These are phyloP conservation scores for Yponomeuta sedellus DNA, from an alignment of 2,888 invertebrate genomes.

Conservation along the genomic window DNA sequence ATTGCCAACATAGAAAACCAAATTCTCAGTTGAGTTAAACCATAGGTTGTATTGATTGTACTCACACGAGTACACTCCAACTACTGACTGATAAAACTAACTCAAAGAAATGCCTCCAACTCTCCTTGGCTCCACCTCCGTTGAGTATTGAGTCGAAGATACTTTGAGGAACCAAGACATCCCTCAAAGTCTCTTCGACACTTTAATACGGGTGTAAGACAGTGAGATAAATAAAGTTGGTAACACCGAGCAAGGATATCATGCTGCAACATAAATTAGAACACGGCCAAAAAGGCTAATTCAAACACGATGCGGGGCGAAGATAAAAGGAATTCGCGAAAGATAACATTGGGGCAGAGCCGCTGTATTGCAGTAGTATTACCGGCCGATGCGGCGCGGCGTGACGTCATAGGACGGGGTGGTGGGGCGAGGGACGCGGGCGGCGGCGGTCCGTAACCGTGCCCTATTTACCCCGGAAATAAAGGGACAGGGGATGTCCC, in stretches of 20 bases:
- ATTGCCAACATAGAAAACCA: too few species aligned
- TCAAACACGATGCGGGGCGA: background rate
- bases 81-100: too few species aligned
- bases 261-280: background rate
- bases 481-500: slow-evolving; percentile 28
- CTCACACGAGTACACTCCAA: too few species aligned
- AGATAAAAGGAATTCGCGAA: background rate
- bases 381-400: slow-evolving; percentile 18
- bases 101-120: too few species aligned
- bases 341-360: background rate
- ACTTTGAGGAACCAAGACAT: too few species aligned
- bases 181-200: too few species aligned
- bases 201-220: too few species aligned
- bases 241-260: background rate
- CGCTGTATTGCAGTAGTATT: slow-evolving; percentile 21
- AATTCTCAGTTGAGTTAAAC: too few species aligned
- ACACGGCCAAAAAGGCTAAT: background rate
- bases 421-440: slow-evolving; percentile 15
- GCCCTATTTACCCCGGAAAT: slow-evolving; percentile 42
- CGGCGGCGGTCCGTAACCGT: slow-evolving; percentile 19
- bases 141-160: too few species aligned
- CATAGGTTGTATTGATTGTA: too few species aligned
- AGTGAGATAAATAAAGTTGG: background rate
- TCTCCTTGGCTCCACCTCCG: too few species aligned
- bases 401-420: slow-evolving; percentile 30